Base-by-base conservation (phyloP, 1,140 invertebrate species). In the Brachionus paranguensis region DNA sequence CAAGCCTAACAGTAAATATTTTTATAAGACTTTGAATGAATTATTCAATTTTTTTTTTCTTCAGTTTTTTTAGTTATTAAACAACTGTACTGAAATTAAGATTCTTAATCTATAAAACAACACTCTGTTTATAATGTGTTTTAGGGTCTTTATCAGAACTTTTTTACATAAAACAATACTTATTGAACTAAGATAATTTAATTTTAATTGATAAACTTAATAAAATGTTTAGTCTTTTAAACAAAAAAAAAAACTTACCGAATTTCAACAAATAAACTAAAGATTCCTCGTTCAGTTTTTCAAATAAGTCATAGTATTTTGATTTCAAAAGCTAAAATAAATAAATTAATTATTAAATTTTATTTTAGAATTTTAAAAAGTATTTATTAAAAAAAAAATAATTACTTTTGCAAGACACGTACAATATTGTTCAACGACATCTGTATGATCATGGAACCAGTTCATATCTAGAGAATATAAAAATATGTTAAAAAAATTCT, bases 381-480 rank as follows among this genome's bases (percentile, higher is more conserved):
- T 37, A 37, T 37, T 37, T 37, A 37, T 37, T n/a, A n/a, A 3
- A 1, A 53, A 55, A 78, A 14, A n/a, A 11, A 6, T 3, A 0
- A 33, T 64, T 79, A 79, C 76, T 81, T 81, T 81, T 2, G 78
- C 78, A 1, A 81, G 17, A 45, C 78, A 81, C 4, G 78, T 81
- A 68, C 53, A 81, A 47, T 81, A 81, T 68, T 81, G 78, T 47
- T 81, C 78, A 12, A 81, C 78, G 27, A 81, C 78, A 68, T 81
- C 78, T 20, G 78, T 81, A 27, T 81, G 78, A 20, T 81, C 78
- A 68, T 81, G 78, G n/a, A 81, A 81, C 78, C 78, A 81, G 12
- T 60, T 81, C 78, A 81, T 81, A 68, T 81, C 78, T 76, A 50
- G 7, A 76, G 12, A 27, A 50, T 24, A 24, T 14, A 76, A 76